Conservation (phyloP, 64 coral and sea anemone genomes). For the Dendronephthya gigantea region DNA sequence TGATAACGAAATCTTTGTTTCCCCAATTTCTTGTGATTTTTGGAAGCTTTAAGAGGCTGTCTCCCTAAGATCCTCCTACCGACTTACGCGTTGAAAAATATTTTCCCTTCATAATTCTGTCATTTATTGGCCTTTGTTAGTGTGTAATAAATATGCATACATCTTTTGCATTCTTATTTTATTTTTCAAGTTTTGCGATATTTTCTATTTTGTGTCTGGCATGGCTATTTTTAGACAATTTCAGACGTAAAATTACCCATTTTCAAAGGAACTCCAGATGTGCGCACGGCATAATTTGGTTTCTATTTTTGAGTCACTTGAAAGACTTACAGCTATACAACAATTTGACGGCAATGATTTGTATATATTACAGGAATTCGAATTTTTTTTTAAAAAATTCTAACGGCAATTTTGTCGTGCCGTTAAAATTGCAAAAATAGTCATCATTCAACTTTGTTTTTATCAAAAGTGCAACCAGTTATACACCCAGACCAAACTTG, state of each 20-base stretch:
- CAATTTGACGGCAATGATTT: neutral
- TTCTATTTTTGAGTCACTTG: neutral
- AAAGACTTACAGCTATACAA: neutral
- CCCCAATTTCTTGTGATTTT: too few species aligned
- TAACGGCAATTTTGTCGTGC: neutral
- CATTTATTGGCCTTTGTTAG: neutral
- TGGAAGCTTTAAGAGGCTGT: neutral
- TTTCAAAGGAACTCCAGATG: neutral
- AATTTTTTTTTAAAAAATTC: neutral
- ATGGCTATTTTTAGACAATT: neutral
- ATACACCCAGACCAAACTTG: neutral
- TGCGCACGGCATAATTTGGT: neutral
- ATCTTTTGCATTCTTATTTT: slow-evolving; percentile 4
- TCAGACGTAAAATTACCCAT: neutral
- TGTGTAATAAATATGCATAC: neutral
- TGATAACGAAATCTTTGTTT: too few species aligned
- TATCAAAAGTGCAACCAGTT: neutral
- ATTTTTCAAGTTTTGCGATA: neutral
- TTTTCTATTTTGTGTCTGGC: neutral
- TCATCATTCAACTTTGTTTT: neutral
- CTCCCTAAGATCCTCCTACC: neutral
- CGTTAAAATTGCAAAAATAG: neutral
- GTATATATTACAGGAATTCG: neutral
- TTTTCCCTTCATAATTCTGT: neutral
- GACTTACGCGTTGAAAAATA: neutral